Conservation (phyloP, 2,888 invertebrate genomes). For the Melangyna quadrimaculata region DNA sequence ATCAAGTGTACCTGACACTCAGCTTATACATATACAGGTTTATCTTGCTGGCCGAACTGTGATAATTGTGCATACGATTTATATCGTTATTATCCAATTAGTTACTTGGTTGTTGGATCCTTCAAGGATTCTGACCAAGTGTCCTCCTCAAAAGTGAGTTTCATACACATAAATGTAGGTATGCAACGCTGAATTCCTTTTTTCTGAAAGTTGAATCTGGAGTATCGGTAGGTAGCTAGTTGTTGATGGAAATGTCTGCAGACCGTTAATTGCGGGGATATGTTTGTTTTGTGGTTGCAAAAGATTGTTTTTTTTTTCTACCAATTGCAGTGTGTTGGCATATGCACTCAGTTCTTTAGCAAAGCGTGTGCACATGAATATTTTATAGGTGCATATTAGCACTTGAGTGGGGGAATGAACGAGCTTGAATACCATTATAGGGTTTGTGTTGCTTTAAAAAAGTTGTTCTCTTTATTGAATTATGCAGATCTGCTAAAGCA, state of each 20-base stretch:
- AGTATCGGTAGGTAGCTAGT: not conserved
- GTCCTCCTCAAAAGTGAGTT: conserved; percentile 12
- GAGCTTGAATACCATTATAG: conserved; percentile 26
- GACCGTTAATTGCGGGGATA: not conserved
- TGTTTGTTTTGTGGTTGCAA: conserved; percentile 24
- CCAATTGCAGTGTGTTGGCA: not conserved
- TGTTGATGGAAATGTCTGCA: conserved; percentile 15
- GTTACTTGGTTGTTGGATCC: conserved; percentile 55
- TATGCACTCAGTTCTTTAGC: not conserved
- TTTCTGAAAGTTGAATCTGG: conserved; percentile 34
- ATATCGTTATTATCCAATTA: conserved; percentile 65
- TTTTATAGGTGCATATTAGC: conserved; percentile 46
- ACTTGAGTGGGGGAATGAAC: not conserved
- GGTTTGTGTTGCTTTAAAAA: conserved; percentile 9
- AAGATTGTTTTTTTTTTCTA: conserved; percentile 7
- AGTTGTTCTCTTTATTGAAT: not conserved
- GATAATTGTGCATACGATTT: conserved; percentile 47
- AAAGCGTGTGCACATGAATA: conserved; percentile 48
- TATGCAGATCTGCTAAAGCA: too few species aligned
- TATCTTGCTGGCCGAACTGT: not conserved
- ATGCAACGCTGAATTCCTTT: conserved; percentile 48
- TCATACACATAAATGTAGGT: conserved; percentile 13
- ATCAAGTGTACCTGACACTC: conserved; percentile 19
- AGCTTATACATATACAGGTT: not conserved
- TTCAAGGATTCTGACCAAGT: conserved; percentile 23